Conservation (phyloP, 2,113 vertebrate species). For the Dolichotis patagonum region DNA sequence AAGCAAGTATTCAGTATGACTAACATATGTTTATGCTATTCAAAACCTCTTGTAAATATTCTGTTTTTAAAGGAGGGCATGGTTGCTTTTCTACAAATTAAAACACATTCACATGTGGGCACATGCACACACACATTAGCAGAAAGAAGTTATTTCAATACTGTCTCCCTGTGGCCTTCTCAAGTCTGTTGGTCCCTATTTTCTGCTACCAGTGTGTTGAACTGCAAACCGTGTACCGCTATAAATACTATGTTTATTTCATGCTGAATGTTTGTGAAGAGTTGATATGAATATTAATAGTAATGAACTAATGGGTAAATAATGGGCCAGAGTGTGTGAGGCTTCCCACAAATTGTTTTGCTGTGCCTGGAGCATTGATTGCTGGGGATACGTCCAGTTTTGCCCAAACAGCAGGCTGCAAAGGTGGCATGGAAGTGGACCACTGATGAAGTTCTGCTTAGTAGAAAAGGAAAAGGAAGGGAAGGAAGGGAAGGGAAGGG, state of each 20-base stretch:
- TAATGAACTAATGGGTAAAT: conserved; percentile 17
- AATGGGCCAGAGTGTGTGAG: conserved; percentile 10
- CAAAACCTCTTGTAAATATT: conserved; percentile 59
- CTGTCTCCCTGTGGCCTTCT: conserved; percentile 49
- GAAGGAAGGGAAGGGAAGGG: not conserved
- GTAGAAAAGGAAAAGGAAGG: too few relatives aligned
- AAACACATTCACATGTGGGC: not conserved
- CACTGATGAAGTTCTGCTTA: conserved; percentile 6
- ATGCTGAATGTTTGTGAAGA: conserved; percentile 64
- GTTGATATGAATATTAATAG: not conserved
- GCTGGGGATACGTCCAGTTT: not conserved
- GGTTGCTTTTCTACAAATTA: conserved; percentile 68
- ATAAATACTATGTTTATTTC: conserved; percentile 65
- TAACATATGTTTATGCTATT: conserved; percentile 2
- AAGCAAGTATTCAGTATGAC: not conserved
- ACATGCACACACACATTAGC: not conserved
- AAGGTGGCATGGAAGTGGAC: not conserved
- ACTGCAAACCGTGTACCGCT: conserved; percentile 58
- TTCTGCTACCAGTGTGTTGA: conserved; percentile 58
- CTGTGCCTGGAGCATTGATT: not conserved
- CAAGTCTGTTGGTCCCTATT: conserved; percentile 43
- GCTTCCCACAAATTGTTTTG: not conserved
- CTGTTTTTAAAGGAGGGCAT: conserved; percentile 51
- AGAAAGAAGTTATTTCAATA: conserved; percentile 52
- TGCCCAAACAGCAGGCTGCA: not conserved